These are phyloP conservation scores for Clarias pachynema DNA, from an alignment of 2,797 vertebrate genomes.

Conservation along the genomic window DNA sequence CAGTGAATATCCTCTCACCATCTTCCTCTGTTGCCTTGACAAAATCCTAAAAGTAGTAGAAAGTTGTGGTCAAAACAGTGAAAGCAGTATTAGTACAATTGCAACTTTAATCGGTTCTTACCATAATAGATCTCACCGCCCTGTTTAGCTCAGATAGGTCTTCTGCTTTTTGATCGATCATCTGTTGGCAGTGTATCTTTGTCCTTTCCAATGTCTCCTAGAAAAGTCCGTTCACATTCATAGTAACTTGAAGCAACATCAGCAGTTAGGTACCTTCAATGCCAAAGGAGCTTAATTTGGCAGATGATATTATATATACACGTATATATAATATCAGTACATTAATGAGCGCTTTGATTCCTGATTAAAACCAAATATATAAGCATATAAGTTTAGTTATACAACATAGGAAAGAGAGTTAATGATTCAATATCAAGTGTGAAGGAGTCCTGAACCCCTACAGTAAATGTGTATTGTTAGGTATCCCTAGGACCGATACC, in stretches of 20 bases:
- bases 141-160: not conserved
- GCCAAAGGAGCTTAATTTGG: not conserved
- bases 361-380: not conserved
- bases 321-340: no score
- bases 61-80: no score
- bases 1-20: not conserved
- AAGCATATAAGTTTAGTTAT: not conserved
- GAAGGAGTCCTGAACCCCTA: no score
- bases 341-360: no score
- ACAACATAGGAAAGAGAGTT: not conserved
- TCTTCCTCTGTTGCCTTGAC: not conserved
- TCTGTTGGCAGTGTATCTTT: constrained; percentile 14
- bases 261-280: no score
- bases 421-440: not conserved
- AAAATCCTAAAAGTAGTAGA: no score
- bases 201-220: constrained; percentile 20
- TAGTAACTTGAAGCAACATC: no score
- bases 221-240: not conserved
- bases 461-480: no score
- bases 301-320: no score
- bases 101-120: no score
- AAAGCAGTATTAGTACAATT: no score
- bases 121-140: not conserved
- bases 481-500: no score
- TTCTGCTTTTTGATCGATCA: constrained; percentile 33